These are phyloP conservation scores for Gila orcuttii DNA, from an alignment of 2,113 vertebrate genomes.

Conservation along the genomic window DNA sequence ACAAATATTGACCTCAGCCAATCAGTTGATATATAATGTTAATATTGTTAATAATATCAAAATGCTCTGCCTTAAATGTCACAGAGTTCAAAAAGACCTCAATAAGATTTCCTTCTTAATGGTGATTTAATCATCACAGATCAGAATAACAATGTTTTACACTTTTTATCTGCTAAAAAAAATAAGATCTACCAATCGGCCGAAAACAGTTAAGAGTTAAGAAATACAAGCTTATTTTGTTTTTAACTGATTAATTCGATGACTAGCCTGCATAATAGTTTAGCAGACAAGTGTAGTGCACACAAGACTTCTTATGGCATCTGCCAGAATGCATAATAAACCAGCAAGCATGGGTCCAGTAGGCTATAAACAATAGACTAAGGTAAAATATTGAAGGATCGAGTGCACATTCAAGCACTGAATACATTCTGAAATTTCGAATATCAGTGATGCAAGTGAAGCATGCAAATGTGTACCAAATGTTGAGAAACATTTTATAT, in stretches of 20 bases:
- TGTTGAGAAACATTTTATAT: not conserved
- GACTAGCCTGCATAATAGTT: not conserved
- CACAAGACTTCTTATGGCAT: not conserved
- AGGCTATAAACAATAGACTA: conserved; percentile 21
- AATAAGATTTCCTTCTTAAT: not conserved
- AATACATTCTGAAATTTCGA: not conserved
- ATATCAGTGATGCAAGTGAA: not conserved
- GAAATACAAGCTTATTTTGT: not conserved
- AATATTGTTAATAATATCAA: not conserved
- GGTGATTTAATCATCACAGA: not conserved
- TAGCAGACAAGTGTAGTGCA: not conserved
- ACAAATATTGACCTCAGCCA: not conserved
- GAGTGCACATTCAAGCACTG: not conserved
- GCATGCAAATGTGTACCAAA: not conserved
- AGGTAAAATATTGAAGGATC: not conserved
- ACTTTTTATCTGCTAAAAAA: not conserved
- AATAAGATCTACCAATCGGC: not conserved
- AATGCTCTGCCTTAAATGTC: not conserved
- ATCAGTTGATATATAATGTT: not conserved
- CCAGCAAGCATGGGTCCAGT: conserved; percentile 2
- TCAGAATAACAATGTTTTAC: not conserved
- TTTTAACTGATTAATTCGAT: not conserved
- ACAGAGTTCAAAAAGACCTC: not conserved
- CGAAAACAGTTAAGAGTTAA: not conserved
- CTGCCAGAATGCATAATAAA: conserved; percentile 28